Evolutionary conservation across 2,888 invertebrate genomes (phyloP), one percentile per base, ranked within the genome.

Genomic region (Phengaris alcon): DNA sequence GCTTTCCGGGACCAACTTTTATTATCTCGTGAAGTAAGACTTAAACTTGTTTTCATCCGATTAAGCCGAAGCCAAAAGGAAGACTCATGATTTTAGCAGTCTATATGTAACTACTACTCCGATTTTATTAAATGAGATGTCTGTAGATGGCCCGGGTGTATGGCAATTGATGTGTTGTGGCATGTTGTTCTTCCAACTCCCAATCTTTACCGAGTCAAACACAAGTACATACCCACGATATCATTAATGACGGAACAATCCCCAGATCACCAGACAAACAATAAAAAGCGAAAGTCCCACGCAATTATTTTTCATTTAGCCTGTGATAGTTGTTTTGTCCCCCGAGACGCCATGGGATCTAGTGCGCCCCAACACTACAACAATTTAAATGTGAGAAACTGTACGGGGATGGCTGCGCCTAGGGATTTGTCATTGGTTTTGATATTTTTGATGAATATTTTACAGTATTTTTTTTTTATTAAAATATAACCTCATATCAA

Each of bases 221-320:
- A 48, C 48, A 8, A 8, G 2, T 10, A 57, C 10, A 10, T 59
- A 59, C 59, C 22, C 59, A 44, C 35, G 12, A 35, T 35, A 64
- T 64, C 12, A 44, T 64, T 64, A 64, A 12, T 7, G 64, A 64
- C 44, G 6, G 64, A 44, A 64, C 59, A 44, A 44, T 64, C 35
- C 35, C 64, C 35, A 64, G 64, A 72, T 51, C 54, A 52, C 52
- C 51, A 52, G 22, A 15, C 12, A 52, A 6, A 69, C 68, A 70
- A 59, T 75, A 74, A 73, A 68, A 59, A 74, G 57, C 13, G 13
- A 51, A 74, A 75, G 70, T 79, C 79, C 78, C 78, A 79, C 82
- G 85, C 89, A 90, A 93, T 93, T 92, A 93, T 92, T 90, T 93
- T 93, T 93, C 90, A 93, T 93, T 93, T 91, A 93, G 88, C 86